A percentile compares a stretch with the other conserved stretches of the same genome.
Conservation (phyloP, 2,888 invertebrate species). For the Tenthredo mesomela region DNA sequence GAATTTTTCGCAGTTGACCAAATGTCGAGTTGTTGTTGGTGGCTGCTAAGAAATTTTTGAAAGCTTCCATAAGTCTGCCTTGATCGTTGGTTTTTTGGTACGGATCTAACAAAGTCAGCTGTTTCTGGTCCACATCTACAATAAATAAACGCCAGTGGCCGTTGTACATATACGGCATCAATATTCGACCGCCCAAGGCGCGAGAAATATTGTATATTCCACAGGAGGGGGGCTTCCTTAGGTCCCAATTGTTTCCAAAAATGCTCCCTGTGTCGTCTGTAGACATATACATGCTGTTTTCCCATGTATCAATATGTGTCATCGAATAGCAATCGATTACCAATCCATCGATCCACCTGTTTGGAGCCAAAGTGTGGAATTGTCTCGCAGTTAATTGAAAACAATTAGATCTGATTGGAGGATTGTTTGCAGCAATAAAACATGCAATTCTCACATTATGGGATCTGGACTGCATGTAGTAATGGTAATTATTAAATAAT, state of each 20-base stretch:
- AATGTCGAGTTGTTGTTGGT: not conserved
- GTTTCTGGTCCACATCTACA: not conserved
- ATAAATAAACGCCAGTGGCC: slow-evolving; percentile 18
- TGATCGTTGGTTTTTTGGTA: not conserved
- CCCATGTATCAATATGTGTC: slow-evolving; percentile 27
- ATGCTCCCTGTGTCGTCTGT: slow-evolving; percentile 28
- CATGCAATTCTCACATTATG: slow-evolving; percentile 11
- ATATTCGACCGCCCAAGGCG: not conserved
- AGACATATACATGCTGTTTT: slow-evolving; percentile 9
- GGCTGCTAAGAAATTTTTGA: not conserved
- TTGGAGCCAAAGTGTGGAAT: not conserved
- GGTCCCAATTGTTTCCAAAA: not conserved
- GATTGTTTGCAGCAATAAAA: not conserved
- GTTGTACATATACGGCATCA: not conserved
- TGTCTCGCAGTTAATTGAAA: slow-evolving; percentile 21
- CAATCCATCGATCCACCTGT: slow-evolving; percentile 22
- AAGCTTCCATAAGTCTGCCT: slow-evolving; percentile 2
- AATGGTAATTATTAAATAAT: not conserved
- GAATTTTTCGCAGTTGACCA: not conserved
- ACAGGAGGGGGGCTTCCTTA: not conserved
- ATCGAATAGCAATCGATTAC: slow-evolving; percentile 23
- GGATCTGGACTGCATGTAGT: slow-evolving; percentile 6
- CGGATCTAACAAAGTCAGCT: slow-evolving; percentile 22
- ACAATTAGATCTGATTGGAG: not conserved
- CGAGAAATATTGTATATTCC: slow-evolving; percentile 19